phyloP scores from a whole-genome alignment of 2,113 vertebrate genomes.

The Oophaga pumilio region DNA sequence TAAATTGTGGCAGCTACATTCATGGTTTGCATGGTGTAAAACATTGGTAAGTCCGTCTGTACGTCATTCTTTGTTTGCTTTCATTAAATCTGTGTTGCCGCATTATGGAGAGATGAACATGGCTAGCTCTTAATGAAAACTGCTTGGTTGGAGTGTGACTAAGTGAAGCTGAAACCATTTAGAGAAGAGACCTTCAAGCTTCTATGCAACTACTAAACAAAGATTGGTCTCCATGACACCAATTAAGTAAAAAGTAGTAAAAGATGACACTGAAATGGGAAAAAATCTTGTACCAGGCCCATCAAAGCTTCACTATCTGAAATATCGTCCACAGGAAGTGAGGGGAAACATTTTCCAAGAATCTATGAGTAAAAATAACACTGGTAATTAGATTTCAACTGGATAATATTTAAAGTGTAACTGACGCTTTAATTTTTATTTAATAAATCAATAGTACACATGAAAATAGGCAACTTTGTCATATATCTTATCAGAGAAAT shows the following conservation, averaged over 20 bases:
- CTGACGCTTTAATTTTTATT: no score
- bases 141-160: constrained; percentile 26
- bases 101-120: neutral
- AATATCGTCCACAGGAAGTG: neutral
- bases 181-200: constrained; percentile 38
- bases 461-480: no score
- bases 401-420: neutral
- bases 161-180: constrained; percentile 30
- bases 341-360: neutral
- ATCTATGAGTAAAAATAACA: neutral
- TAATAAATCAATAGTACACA: no score
- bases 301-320: neutral
- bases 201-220: constrained; percentile 14
- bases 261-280: neutral
- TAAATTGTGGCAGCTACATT: neutral
- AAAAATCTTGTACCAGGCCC: neutral
- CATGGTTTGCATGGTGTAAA: neutral
- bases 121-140: neutral
- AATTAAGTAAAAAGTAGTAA: neutral
- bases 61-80: neutral
- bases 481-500: no score
- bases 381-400: neutral
- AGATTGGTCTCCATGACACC: constrained; percentile 47
- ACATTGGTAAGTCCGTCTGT: neutral
- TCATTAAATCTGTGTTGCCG: neutral